Evolutionary conservation across 1,140 invertebrate species (phyloP), one percentile per base, ranked within the genome.

Genomic region (Zaprionus davidi): DNA sequence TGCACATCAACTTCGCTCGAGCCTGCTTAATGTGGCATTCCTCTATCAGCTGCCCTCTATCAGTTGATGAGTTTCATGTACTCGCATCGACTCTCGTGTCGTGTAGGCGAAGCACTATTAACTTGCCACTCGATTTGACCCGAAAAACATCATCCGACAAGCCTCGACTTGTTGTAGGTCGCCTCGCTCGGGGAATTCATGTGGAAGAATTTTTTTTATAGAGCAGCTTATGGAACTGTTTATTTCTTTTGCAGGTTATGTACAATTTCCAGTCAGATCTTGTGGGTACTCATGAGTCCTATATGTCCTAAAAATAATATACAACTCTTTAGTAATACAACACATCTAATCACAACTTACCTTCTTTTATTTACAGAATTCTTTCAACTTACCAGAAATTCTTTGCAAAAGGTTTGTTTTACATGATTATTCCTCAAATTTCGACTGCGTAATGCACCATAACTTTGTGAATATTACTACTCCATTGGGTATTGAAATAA

Each of bases 21-120:
- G 78, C 70, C 85, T 75, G 74, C 84, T 90, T 81, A 90, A 78
- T 86, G 66, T 75, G 74, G 59, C 68, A 64, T 74, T 81, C 58
- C 63, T 66, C 81, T 71, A 90, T 76, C 82, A 81, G 81, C 78
- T 84, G 72, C 67, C 59, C 64, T 65, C 65, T 51, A 76, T 51
- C 81, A 46, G 63, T 76, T 58, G 60, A 70, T 77, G 73, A 65
- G 62, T 51, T 68, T 28, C 24, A 41, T 9, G 17, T 36, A 49
- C 15, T 36, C 53, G 24, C 26, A 56, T 56, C 26, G 53, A 31
- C 41, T 46, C 41, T 7, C n/a, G n/a, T 46, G n/a, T 46, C 26
- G 26, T 56, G 15, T 17, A 17, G 53, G 46, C 46, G 46, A 51
- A 24, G 11, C 46, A 51, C 46, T 51, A 51, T 51, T 51, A 51